phyloP scores from a whole-genome alignment of 2,888 invertebrate genomes.

The Cephus runcator region DNA sequence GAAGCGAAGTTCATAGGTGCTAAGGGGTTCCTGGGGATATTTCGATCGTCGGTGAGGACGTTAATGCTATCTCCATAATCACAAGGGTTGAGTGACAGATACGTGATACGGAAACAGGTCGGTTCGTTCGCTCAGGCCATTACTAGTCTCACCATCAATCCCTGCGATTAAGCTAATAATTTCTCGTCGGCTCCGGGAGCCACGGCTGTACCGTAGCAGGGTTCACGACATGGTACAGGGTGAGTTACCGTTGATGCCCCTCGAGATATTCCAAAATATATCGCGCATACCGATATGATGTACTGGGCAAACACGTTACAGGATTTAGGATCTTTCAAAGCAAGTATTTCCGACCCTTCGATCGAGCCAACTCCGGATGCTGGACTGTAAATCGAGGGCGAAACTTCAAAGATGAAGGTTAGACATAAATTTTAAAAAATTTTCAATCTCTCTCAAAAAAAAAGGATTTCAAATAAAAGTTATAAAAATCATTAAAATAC shows the following conservation, averaged over 20 bases:
- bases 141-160: conserved; percentile 39
- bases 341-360: not conserved
- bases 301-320: conserved; percentile 12
- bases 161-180: conserved; percentile 43
- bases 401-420: not conserved
- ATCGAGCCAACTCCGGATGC: not conserved
- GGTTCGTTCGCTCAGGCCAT: conserved; percentile 29
- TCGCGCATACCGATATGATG: conserved; percentile 10
- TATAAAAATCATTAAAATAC: not conserved
- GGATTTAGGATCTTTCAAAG: not conserved
- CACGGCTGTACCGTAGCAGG: conserved; percentile 19
- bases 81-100: conserved; percentile 29
- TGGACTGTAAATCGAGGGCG: not conserved
- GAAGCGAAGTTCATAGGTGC: not conserved
- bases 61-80: conserved; percentile 36
- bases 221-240: conserved; percentile 27
- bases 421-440: not conserved
- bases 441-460: not conserved
- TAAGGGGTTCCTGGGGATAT: not conserved
- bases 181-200: conserved; percentile 23
- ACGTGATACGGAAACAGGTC: conserved; percentile 37
- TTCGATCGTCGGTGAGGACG: conserved; percentile 10
- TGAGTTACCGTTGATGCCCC: conserved; percentile 15
- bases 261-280: conserved; percentile 17
- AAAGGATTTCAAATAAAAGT: not conserved